A percentile compares a stretch with the other conserved stretches of the same genome.
phyloP scores from a whole-genome alignment of 2,797 vertebrate genomes.

The Varecia variegata region DNA sequence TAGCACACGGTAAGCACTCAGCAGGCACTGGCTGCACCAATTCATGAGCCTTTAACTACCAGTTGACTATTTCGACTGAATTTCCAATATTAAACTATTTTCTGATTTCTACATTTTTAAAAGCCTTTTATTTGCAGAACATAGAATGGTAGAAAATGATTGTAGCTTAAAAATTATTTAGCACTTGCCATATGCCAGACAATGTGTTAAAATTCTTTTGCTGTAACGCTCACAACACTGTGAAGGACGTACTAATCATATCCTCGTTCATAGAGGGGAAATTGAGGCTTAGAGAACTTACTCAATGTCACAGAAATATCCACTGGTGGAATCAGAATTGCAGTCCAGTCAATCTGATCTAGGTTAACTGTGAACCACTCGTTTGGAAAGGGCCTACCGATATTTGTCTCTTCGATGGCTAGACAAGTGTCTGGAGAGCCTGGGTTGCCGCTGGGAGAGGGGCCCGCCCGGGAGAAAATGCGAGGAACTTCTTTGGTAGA shows the following conservation, averaged over 20 bases:
- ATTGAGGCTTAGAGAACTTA: background rate
- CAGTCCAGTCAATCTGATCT: background rate
- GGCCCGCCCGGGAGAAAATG: too few relatives aligned
- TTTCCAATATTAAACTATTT: background rate
- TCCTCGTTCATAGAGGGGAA: background rate
- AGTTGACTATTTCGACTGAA: background rate
- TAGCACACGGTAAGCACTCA: background rate
- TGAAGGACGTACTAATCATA: background rate
- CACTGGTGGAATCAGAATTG: background rate
- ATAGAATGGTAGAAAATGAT: background rate
- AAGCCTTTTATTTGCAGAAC: background rate
- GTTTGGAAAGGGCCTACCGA: background rate
- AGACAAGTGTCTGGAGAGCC: background rate
- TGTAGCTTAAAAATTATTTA: background rate
- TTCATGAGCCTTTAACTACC: background rate
- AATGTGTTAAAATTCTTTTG: background rate
- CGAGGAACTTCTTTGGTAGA: background rate
- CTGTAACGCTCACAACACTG: background rate
- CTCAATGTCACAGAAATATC: background rate
- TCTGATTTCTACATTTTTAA: background rate
- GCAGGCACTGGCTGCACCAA: too few relatives aligned
- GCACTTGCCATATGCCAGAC: background rate
- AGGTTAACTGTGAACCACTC: background rate
- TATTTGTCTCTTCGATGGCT: background rate
- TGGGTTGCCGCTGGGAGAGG: accelerated